phyloP scores from a whole-genome alignment of 1,140 invertebrate species.

The Megalonaias nervosa region DNA sequence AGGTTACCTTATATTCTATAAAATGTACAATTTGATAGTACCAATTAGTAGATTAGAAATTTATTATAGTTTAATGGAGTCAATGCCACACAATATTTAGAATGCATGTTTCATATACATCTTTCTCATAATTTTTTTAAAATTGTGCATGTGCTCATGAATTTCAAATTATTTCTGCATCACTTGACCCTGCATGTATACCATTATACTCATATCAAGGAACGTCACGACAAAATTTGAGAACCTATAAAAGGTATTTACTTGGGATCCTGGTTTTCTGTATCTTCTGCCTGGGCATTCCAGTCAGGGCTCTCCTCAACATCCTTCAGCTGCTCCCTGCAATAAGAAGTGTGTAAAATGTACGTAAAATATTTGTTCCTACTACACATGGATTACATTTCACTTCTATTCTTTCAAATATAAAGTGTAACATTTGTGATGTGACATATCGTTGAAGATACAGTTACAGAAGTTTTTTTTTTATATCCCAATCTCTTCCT shows the following conservation, averaged over 20 bases:
- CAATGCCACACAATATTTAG: too few species aligned
- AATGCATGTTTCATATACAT: too few species aligned
- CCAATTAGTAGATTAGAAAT: too few species aligned
- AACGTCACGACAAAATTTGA: too few species aligned
- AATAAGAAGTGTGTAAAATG: slow-evolving; percentile 7
- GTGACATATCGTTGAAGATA: too few species aligned
- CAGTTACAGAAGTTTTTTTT: background rate
- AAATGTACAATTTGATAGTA: too few species aligned
- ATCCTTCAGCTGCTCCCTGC: slow-evolving; percentile 55
- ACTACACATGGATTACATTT: slow-evolving; percentile 1
- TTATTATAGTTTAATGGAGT: too few species aligned
- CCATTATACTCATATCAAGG: background rate
- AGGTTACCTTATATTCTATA: too few species aligned
- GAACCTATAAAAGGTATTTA: slow-evolving; percentile 31
- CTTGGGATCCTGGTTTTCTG: slow-evolving; percentile 65
- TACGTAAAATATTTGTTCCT: background rate
- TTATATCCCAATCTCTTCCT: background rate
- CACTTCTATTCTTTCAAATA: background rate
- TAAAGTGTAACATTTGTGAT: background rate
- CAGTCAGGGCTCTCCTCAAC: slow-evolving; percentile 51
- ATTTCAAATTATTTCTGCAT: background rate
- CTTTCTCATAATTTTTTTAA: too few species aligned
- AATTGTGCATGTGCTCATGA: too few species aligned
- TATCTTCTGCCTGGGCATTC: slow-evolving; percentile 51
- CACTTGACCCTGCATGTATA: background rate